These are phyloP conservation scores for Pheosia tremula DNA, from an alignment of 2,888 invertebrate genomes.

Conservation along the genomic window DNA sequence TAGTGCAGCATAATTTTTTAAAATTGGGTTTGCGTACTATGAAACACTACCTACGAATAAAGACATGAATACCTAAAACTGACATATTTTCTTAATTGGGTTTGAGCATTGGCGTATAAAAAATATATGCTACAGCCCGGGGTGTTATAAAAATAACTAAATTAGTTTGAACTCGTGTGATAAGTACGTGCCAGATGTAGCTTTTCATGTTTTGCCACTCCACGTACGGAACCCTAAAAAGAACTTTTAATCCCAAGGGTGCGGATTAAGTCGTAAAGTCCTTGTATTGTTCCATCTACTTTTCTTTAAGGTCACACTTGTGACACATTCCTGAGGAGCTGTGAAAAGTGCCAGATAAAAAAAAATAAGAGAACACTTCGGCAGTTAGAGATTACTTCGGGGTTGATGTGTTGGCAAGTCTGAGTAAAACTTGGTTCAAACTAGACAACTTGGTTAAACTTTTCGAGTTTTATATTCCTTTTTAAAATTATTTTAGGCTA, in stretches of 20 bases:
- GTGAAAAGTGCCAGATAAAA: slow-evolving; percentile 30
- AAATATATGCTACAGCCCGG: too few relatives aligned
- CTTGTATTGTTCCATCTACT: slow-evolving; percentile 30
- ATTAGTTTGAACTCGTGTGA: too few relatives aligned
- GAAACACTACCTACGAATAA: too few relatives aligned
- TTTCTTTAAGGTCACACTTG: slow-evolving; percentile 34
- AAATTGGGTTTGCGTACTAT: too few relatives aligned
- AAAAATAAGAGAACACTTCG: slow-evolving; percentile 13
- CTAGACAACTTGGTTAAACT: background rate
- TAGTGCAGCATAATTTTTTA: too few relatives aligned
- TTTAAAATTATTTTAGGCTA: too few relatives aligned
- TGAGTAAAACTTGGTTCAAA: background rate
- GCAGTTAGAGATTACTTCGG: background rate
- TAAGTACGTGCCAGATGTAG: background rate
- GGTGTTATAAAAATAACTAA: too few relatives aligned
- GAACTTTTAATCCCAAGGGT: slow-evolving; percentile 24
- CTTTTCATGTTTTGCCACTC: background rate
- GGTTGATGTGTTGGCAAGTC: background rate
- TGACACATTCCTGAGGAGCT: slow-evolving; percentile 36
- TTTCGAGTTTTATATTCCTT: background rate
- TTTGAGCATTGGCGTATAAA: too few relatives aligned
- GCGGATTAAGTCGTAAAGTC: slow-evolving; percentile 26
- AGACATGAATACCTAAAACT: too few relatives aligned
- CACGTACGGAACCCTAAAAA: slow-evolving; percentile 3
- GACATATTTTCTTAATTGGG: too few relatives aligned